Conservation (phyloP, 2,888 invertebrate genomes). For the Thera obeliscata region DNA sequence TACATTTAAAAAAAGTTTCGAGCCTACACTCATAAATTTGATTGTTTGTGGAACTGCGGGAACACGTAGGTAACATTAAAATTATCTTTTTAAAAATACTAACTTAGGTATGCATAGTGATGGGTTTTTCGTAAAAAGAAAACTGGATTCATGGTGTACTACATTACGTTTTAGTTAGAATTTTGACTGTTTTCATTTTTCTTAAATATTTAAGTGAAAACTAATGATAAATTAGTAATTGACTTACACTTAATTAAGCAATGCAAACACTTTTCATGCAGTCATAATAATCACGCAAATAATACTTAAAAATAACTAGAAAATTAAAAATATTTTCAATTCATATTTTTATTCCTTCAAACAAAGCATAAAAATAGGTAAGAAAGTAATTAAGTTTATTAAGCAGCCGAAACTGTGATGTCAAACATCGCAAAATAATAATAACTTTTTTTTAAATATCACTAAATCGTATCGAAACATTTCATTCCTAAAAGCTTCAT, state of each 20-base stretch:
- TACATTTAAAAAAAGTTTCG: neutral
- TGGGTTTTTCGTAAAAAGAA: no score
- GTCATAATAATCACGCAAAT: neutral
- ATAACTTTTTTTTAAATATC: slow-evolving; percentile 23
- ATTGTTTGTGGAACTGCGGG: neutral
- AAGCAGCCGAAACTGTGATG: slow-evolving; percentile 31
- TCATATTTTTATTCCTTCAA: neutral
- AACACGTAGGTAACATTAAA: neutral
- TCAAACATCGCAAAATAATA: slow-evolving; percentile 38
- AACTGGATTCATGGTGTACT: no score
- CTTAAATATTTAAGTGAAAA: no score
- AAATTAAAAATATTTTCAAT: neutral
- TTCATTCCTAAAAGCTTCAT: slow-evolving; percentile 26
- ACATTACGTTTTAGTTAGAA: no score
- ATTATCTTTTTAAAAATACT: neutral
- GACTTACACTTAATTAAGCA: neutral
- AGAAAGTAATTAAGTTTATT: neutral
- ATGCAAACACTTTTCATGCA: neutral
- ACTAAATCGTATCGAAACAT: slow-evolving; percentile 21
- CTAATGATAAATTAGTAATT: neutral
- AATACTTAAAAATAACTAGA: neutral
- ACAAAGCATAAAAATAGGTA: neutral
- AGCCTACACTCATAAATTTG: neutral
- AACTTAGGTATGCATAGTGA: neutral
- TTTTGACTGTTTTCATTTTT: no score